Base-by-base conservation (phyloP, 2,113 vertebrate species). In the Nothocercus nigrocapillus region DNA sequence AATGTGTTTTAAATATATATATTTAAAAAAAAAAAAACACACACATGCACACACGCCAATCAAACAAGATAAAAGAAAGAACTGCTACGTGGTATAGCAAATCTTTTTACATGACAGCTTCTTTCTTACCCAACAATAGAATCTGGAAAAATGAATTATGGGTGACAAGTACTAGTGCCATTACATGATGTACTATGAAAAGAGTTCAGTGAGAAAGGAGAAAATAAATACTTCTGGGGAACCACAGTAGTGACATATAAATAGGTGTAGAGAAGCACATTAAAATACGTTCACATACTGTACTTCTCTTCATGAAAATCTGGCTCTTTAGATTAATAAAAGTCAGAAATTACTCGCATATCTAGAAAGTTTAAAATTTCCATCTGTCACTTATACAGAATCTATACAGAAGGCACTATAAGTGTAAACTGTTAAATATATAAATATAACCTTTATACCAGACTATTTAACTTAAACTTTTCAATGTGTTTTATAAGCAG, bases 361-460 rank as follows among this genome's bases (percentile, higher is more conserved):
- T 58, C n/a, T 80, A 59, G 49, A 45, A 59, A 77, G 24, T n/a
- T 45, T 3, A 58, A 66, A n/a, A 44, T 17, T 32, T 49, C 28
- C 16, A 21, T 25, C 51, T 19, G 8, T 28, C 2, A 69, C 74
- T 77, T 90, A 78, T 59, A 78, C 51, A 0, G 0, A 62, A 92
- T 70, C 74, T 90, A 78, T 59, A 78, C 51, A 0, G 0, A 62
- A 92, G 27, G 7, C 11, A 49, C 51, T 32, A 1, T 8, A 82
- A 64, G 3, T 62, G 68, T 30, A 64, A 95, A 85, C 88, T 85
- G 58, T 93, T 94, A 49, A 51, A 16, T 67, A 87, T 7, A 69
- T 34, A 82, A 93, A 75, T 28, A 72, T 78, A 96, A 92, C 80
- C 67, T 93, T 85, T 94, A 51, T 5, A 62, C 13, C 53, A 77